phyloP scores from a whole-genome alignment of 1,140 invertebrate species.

The Drosophila yakuba region DNA sequence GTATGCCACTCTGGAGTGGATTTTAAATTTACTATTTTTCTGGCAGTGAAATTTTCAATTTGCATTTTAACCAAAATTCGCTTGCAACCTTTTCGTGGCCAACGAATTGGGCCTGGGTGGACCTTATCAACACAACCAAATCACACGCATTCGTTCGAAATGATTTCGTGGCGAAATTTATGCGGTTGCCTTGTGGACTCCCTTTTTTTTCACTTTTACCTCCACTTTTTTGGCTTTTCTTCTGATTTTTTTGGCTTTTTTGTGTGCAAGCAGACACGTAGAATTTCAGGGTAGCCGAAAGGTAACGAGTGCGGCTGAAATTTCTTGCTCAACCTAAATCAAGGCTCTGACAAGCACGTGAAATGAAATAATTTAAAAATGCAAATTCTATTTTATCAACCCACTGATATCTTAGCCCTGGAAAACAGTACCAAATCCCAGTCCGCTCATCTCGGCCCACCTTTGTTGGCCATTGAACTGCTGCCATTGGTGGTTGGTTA shows the following conservation, averaged over 20 bases:
- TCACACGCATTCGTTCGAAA: constrained; percentile 71
- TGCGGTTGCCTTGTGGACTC: constrained; percentile 57
- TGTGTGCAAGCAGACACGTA: constrained; percentile 44
- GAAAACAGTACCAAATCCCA: constrained; percentile 54
- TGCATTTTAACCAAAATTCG: constrained; percentile 68
- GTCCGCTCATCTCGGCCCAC: constrained; percentile 1
- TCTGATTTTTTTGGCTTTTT: constrained; percentile 20
- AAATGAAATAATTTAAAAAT: constrained; percentile 80
- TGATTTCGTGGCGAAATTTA: constrained; percentile 68
- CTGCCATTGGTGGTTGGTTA: constrained; percentile 2
- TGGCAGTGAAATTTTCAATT: constrained; percentile 66
- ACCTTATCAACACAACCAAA: constrained; percentile 68
- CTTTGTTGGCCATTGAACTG: constrained; percentile 34
- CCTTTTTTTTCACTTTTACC: constrained; percentile 24
- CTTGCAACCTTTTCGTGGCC: constrained; percentile 40
- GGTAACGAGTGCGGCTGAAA: constrained; percentile 41
- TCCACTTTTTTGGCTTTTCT: constrained; percentile 34
- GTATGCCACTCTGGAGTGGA: constrained; percentile 22
- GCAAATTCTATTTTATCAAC: constrained; percentile 63
- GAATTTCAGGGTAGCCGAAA: constrained; percentile 42
- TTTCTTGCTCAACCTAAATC: constrained; percentile 65
- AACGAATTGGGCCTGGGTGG: constrained; percentile 27
- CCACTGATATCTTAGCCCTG: constrained; percentile 51
- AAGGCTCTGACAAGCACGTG: constrained; percentile 73
- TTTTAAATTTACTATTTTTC: constrained; percentile 70